Evolutionary conservation across 1,140 invertebrate species (phyloP).

Genomic region (Caenorhabditis remanei): DNA sequence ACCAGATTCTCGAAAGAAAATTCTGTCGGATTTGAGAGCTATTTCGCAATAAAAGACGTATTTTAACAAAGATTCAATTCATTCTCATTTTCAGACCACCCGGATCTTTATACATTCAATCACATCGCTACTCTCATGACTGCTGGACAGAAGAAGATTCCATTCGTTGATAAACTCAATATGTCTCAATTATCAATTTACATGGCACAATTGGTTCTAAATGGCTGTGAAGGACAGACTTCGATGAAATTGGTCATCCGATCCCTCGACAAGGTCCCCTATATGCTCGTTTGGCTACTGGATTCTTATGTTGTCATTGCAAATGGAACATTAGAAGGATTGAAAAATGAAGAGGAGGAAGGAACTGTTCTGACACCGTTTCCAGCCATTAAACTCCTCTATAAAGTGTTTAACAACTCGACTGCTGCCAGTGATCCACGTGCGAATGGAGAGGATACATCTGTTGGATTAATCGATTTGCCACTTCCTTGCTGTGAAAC

Average conservation of each 20-base stretch:
- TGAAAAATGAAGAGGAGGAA: background rate
- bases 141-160: slow-evolving; percentile 9
- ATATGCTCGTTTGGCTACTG: slow-evolving; percentile 73
- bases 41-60: background rate
- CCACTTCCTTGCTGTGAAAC: slow-evolving; percentile 65
- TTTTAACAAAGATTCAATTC: background rate
- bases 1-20: too few species aligned
- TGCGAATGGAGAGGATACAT: slow-evolving; percentile 72
- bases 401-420: slow-evolving; percentile 70
- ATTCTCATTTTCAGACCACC: background rate
- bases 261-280: slow-evolving; percentile 67
- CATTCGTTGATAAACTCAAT: slow-evolving; percentile 36
- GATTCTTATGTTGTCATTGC: slow-evolving; percentile 72
- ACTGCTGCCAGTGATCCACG: slow-evolving; percentile 70
- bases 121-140: slow-evolving; percentile 10
- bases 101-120: slow-evolving; percentile 34
- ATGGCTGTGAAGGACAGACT: slow-evolving; percentile 69
- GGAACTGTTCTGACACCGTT: slow-evolving; percentile 62
- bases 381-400: slow-evolving; percentile 71
- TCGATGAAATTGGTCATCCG: slow-evolving; percentile 72
- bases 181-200: slow-evolving; percentile 62
- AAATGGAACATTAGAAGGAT: slow-evolving; percentile 64
- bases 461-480: slow-evolving; percentile 71
- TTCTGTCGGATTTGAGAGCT: background rate
- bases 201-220: slow-evolving; percentile 70